Evolutionary conservation across 2,888 invertebrate species (phyloP).

Genomic region (Penaeus monodon): DNA sequence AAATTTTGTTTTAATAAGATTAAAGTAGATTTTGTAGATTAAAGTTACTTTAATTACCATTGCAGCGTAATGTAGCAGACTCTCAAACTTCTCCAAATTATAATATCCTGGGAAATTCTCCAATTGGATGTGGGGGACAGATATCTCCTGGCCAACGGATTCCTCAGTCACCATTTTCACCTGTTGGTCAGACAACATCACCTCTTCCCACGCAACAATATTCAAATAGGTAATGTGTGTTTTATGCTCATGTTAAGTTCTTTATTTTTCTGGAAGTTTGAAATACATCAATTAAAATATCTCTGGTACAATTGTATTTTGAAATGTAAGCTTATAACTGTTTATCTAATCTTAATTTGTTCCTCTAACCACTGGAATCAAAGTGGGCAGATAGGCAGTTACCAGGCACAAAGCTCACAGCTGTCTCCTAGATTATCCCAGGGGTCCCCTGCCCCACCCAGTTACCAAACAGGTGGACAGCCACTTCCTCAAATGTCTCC

Average conservation of each 20-base stretch:
- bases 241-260: background rate
- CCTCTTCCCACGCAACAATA: constrained; percentile 58
- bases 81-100: constrained; percentile 61
- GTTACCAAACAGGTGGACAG: constrained; percentile 52
- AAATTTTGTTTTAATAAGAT: background rate
- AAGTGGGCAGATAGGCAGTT: constrained; percentile 60
- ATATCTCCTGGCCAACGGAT: constrained; percentile 60
- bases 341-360: background rate
- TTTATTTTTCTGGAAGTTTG: background rate
- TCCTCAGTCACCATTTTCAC: constrained; percentile 61
- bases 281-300: background rate
- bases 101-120: constrained; percentile 57
- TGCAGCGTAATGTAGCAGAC: constrained; percentile 59
- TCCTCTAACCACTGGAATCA: background rate
- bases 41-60: constrained; percentile 2
- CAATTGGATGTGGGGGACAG: constrained; percentile 55
- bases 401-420: constrained; percentile 56
- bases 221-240: constrained; percentile 43
- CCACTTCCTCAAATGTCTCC: constrained; percentile 61
- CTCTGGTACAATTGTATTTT: background rate
- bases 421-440: constrained; percentile 61
- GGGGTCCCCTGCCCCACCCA: constrained; percentile 60
- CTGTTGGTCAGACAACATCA: constrained; percentile 57
- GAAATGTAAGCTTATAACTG: background rate
- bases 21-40: background rate